Base-by-base conservation (phyloP, 2,797 vertebrate species). In the Saxicola maurus region DNA sequence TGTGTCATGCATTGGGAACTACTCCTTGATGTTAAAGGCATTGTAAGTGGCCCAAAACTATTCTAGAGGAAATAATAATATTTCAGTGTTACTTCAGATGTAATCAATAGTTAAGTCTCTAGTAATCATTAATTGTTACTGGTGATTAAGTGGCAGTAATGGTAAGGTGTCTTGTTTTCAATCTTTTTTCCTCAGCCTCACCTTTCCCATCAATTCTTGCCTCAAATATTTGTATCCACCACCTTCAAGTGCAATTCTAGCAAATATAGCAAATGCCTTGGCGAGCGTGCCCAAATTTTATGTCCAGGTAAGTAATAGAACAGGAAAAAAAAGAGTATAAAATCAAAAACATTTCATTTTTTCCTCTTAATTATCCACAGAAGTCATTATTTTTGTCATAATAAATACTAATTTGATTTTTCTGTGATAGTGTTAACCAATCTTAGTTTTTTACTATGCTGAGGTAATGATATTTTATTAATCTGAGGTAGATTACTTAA, bases 151-250 rank as follows among this genome's bases (percentile, higher is more conserved):
- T 77, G 17, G 11, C 10, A 30, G 0, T 40, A 38, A 20, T 75
- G 25, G 56, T 91, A 85, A 89, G 15, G 30, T 79, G 42, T 53
- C 30, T 87, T 82, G 13, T 33, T 82, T 87, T 73, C 38, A 38
- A 80, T 69, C 46, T 81, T 87, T 46, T 86, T 79, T 81, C 56
- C 86, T 65, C 96, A 99, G 99, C 94, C 97, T 99, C 96, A 99
- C 98, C 30, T 99, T 98, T 97, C 98, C 98, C 82, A 90, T 98
- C 64, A 99, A 98, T 97, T 99, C 99, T 74, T 98, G 98, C 74
- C 97, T 99, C 96, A 99, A 98, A 93, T 99, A 99, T 96, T 97
- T 99, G 96, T 99, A 99, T 93, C 99, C 99, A 35, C 98, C 99
- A 20, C 99, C 98, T 87, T 98, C 98, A 67, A 98, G 96, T 95